Percentiles rank a stretch among this genome's conserved stretches.
Conservation (phyloP, 1,140 invertebrate species). For the Bombus consobrinus region DNA sequence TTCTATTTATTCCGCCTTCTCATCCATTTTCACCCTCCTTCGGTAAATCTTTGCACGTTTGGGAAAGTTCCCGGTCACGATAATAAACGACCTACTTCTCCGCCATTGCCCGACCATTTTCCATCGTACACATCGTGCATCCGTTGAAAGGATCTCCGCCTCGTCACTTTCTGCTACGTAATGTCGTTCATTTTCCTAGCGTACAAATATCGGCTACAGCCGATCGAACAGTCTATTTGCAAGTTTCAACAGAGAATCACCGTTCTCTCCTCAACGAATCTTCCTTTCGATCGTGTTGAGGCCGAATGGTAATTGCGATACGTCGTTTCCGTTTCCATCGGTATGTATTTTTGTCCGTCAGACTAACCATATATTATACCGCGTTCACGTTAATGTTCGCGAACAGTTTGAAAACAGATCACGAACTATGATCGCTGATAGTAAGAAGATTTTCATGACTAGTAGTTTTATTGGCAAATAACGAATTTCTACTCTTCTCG, state of each 20-base stretch:
- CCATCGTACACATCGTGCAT: background rate
- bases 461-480: no score
- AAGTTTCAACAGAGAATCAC: background rate
- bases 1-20: background rate
- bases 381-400: no score
- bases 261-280: background rate
- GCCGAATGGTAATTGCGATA: background rate
- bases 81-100: slow-evolving; percentile 36
- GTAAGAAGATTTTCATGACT: no score
- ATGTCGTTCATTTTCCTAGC: slow-evolving; percentile 18
- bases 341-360: no score
- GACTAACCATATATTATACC: no score
- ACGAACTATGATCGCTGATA: no score
- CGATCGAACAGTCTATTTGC: slow-evolving; percentile 11
- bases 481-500: no score
- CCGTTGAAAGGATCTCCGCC: background rate
- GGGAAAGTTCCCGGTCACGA: background rate
- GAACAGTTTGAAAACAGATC: no score
- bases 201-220: background rate
- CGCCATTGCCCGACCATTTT: background rate
- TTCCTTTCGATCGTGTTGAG: background rate
- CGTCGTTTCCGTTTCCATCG: background rate
- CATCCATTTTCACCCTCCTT: background rate
- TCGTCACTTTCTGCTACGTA: background rate
- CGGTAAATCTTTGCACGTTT: background rate